Conservation (phyloP, 64 coral and sea anemone species). For the Cladopsammia gracilis region DNA sequence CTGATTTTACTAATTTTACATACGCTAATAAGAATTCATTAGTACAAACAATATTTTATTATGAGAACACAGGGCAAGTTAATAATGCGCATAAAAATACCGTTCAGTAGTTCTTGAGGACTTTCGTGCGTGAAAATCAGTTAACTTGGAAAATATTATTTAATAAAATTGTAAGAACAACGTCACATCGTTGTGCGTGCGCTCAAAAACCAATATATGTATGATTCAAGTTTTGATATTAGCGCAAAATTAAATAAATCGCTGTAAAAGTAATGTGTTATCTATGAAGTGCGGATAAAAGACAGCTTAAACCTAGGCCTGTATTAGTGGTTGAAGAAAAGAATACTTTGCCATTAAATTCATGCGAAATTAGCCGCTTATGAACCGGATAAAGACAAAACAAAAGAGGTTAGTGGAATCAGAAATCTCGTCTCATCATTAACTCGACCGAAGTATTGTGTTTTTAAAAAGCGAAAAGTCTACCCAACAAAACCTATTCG, state of each 20-base stretch:
- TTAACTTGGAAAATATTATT: neutral
- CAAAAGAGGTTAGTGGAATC: neutral
- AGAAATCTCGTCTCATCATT: neutral
- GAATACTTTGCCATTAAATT: constrained; percentile 6
- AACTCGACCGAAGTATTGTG: neutral
- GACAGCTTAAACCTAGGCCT: neutral
- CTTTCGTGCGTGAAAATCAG: neutral
- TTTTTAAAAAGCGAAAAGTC: neutral
- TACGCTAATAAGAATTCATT: constrained; percentile 2
- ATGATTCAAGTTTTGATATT: constrained; percentile 3
- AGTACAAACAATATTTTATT: neutral
- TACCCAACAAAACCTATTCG: neutral
- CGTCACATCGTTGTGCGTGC: neutral
- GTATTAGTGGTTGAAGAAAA: neutral
- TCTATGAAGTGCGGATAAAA: neutral
- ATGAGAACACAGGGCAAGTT: neutral
- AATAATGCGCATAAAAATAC: neutral
- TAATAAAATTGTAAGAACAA: neutral
- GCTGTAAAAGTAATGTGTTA: neutral
- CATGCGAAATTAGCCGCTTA: constrained; percentile 2
- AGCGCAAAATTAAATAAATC: neutral
- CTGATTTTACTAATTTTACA: neutral
- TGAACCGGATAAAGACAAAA: neutral
- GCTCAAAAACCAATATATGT: neutral
- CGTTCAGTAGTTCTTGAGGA: neutral